Evolutionary conservation across 2,888 invertebrate genomes (phyloP), one percentile per base, ranked within the genome.

Genomic region (Deilephila elpenor): DNA sequence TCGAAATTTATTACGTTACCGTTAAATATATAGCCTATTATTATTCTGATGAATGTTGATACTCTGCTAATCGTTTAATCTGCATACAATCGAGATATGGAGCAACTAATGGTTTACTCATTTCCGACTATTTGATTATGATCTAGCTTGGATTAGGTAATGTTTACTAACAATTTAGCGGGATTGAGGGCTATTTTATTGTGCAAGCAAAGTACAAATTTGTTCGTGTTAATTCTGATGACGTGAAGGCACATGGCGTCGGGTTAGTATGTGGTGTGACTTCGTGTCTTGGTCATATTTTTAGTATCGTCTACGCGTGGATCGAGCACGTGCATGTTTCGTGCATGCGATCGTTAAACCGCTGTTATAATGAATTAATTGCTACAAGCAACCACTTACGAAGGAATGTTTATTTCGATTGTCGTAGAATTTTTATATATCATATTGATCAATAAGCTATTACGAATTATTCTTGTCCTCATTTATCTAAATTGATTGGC

Each of bases 211-310:
- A 17, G 5, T 25, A 44, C 20, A 5, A 51, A 67, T 25, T 25
- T 51, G 19, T 25, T 51, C 25, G 51, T 51, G 44, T 14, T 51
- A 29, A 67, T 51, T 62, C 7, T n/a, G 14, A 25, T 25, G 14
- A 51, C 44, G 67, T 51, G 14, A 44, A 51, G 25, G 67, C 44
- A 20, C 20, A 17, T 44, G 11, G 44, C 44, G 44, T 44, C 19
- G 37, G 37, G 34, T 25, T 17, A 60, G 25, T 44, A 14, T 0
- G 51, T 25, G 44, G 44, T 67, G 51, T 67, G 44, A 44, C 61
- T 67, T 64, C 51, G 56, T 73, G 51, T 70, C 51, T 70, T 60
- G 51, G 32, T 53, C 61, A 70, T 73, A 73, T 73, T 73, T 73
- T 60, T 73, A 70, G 60, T 59, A 37, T 44, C 17, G 19, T 60